Evolutionary conservation across 37 sponge, comb jelly and placozoan species (phyloP).

Genomic region (Eunapius fragilis): DNA sequence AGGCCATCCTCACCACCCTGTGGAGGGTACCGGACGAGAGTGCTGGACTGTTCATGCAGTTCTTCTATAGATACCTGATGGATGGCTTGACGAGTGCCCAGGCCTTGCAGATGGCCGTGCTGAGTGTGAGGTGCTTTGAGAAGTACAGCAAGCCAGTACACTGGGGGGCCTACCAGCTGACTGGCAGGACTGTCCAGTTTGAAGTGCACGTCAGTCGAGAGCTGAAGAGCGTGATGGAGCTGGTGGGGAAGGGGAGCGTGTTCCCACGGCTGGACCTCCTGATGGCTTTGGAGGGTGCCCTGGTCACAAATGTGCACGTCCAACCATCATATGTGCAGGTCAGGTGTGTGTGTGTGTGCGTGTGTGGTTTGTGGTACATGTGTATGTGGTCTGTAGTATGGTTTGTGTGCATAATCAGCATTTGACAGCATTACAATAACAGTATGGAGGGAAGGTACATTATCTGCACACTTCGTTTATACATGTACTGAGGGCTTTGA

Average conservation of each 20-base stretch:
- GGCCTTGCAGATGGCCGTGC: slow-evolving; percentile 76
- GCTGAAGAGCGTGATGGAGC: background rate
- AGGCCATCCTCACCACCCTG: slow-evolving; percentile 71
- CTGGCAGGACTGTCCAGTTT: slow-evolving; percentile 61
- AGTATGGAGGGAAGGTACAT: too few species aligned
- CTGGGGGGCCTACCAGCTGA: slow-evolving; percentile 84
- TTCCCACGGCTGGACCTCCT: slow-evolving; percentile 67
- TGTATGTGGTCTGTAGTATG: too few species aligned
- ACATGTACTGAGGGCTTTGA: too few species aligned
- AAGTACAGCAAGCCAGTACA: slow-evolving; percentile 70
- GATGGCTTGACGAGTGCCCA: slow-evolving; percentile 48
- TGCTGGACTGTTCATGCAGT: slow-evolving; percentile 78
- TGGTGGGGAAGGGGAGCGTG: slow-evolving; percentile 6
- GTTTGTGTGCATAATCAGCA: too few species aligned
- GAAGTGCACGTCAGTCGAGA: background rate
- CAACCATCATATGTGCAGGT: slow-evolving; percentile 67
- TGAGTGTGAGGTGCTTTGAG: slow-evolving; percentile 66
- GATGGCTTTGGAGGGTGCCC: slow-evolving; percentile 38
- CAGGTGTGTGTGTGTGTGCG: background rate
- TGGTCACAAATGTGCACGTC: slow-evolving; percentile 16
- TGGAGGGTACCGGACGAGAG: slow-evolving; percentile 84
- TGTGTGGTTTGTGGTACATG: too few species aligned
- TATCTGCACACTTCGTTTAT: too few species aligned
- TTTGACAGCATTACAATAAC: too few species aligned
- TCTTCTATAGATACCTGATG: slow-evolving; percentile 77